Conservation (phyloP, 2,113 vertebrate genomes). For the Synchiropus splendidus region DNA sequence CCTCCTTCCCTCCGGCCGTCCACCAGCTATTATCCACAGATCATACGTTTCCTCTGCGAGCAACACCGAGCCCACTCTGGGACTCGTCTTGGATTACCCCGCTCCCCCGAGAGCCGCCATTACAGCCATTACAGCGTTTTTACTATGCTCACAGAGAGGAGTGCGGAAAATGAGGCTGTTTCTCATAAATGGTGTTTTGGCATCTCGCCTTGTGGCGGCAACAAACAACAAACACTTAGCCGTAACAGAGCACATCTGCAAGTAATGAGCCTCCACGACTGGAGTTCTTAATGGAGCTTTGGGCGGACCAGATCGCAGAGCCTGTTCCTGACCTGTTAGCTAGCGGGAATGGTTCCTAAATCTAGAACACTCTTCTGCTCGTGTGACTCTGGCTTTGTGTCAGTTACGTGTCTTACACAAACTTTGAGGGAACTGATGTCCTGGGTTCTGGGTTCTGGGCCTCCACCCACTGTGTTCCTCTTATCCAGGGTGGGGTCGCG, state of each 20-base stretch:
- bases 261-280: conserved; percentile 34
- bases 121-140: conserved; percentile 35
- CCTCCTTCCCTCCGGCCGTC: too few species aligned
- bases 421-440: too few species aligned
- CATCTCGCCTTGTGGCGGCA: conserved; percentile 25
- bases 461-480: too few species aligned
- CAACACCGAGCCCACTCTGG: conserved; percentile 31
- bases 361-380: too few species aligned
- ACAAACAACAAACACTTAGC: conserved; percentile 49
- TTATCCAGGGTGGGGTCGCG: too few species aligned
- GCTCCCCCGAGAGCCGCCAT: conserved; percentile 22
- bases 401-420: too few species aligned
- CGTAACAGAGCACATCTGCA: conserved; percentile 52
- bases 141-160: conserved; percentile 23
- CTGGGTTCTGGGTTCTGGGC: too few species aligned
- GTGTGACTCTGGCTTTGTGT: too few species aligned
- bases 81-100: conserved; percentile 18
- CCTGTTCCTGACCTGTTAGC: too few species aligned
- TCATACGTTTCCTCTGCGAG: conserved; percentile 17
- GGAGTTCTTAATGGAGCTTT: too few species aligned
- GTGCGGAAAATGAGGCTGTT: conserved; percentile 47
- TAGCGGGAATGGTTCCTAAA: too few species aligned
- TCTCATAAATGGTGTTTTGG: conserved; percentile 50
- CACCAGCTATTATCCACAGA: conserved; percentile 19
- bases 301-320: too few species aligned